Evolutionary conservation across 2,113 vertebrate species (phyloP), one percentile per base, ranked within the genome.

Genomic region (Callaeas wilsoni): DNA sequence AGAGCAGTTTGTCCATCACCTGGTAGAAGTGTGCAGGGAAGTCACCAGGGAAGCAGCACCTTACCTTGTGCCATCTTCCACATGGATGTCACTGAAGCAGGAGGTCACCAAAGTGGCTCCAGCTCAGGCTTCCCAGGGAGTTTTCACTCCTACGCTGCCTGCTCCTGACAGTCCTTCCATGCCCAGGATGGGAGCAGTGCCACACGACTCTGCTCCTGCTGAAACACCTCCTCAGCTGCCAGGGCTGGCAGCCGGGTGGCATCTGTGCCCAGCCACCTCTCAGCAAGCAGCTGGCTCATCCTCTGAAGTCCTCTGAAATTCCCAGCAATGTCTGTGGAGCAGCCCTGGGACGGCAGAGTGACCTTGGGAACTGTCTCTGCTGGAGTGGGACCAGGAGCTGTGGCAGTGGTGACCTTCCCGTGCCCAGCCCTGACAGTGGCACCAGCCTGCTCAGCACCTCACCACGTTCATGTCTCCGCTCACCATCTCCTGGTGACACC

Each of bases 391-490:
- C 14, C 20, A 41, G 29, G 6, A 87, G 53, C 35, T 46, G 68
- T 10, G 39, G 84, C 6, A 6, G 29, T 3, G 50, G 82, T 13
- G 64, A 67, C 35, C 26, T 47, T 3, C 10, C 25, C 0, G 0
- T 26, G 44, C 12, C 53, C 59, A 52, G 55, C 78, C 70, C 87
- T 14, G 44, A 16, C 1, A 3, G 21, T 27, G 33, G 30, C 78
- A n/a, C 0, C 0, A 41, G 30, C 10, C 75, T 41, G 56, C 57
- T 56, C 47, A 11, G 46, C 64, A 3, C 11, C 23, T 56, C 41
- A 19, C 39, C 25, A n/a, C 0, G 1, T n/a, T 18, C 3, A 5
- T 9, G 13, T 26, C 53, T 13, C 90, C 39, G 57, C 74, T 55
- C 35, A 4, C 37, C 60, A 2, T 9, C 25, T 33, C 76, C 33